phyloP scores from a whole-genome alignment of 2,797 vertebrate species.

The Pseudocheirus occidentalis region DNA sequence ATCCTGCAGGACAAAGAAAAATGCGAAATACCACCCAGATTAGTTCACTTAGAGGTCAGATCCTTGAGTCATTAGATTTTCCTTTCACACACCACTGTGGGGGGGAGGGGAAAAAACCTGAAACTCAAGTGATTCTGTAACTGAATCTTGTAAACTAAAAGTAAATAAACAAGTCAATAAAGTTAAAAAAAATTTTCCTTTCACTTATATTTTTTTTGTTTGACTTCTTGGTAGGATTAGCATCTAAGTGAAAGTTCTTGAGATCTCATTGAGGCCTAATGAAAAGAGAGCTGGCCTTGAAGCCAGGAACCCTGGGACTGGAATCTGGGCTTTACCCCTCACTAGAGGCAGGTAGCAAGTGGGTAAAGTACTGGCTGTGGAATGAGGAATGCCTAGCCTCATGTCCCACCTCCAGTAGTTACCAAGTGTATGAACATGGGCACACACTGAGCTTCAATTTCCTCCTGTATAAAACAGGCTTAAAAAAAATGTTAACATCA shows the following conservation, averaged over 20 bases:
- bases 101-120: no score
- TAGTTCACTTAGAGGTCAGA: constrained; percentile 28
- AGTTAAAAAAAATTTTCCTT: no score
- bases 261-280: neutral
- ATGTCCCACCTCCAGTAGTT: neutral
- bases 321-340: neutral
- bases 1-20: neutral
- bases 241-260: constrained; percentile 1
- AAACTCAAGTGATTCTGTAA: no score
- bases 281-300: neutral
- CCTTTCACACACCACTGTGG: no score
- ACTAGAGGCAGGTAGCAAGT: neutral
- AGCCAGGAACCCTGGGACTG: neutral
- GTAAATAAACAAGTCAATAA: no score
- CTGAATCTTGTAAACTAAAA: no score
- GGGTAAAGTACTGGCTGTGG: neutral
- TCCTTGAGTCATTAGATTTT: neutral
- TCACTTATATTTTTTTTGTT: neutral
- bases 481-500: neutral
- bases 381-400: neutral
- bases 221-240: neutral
- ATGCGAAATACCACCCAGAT: constrained; percentile 35
- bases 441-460: neutral
- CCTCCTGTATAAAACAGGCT: neutral
- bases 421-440: neutral